A percentile compares a stretch with the other conserved stretches of the same genome.
phyloP scores from a whole-genome alignment of 1,140 invertebrate genomes.

The Tetramorium alpestre region DNA sequence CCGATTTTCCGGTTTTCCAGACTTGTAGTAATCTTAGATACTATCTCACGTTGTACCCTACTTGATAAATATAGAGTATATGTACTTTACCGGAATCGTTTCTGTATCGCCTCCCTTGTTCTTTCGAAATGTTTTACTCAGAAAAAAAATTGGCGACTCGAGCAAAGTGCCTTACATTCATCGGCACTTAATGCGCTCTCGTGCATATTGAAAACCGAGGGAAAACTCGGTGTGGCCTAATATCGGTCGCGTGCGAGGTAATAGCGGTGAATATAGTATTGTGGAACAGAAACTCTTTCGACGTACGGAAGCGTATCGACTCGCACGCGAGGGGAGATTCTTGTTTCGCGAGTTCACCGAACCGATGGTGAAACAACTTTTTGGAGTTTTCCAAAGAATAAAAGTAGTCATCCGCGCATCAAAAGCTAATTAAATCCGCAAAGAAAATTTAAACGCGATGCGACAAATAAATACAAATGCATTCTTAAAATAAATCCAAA shows the following conservation, averaged over 20 bases:
- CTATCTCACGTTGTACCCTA: background rate
- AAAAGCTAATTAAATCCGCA: conserved; percentile 7
- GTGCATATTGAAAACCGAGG: conserved; percentile 52
- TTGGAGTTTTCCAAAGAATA: background rate
- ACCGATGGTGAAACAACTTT: background rate
- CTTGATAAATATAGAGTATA: conserved; percentile 27
- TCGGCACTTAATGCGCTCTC: conserved; percentile 34
- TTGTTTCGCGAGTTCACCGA: conserved; percentile 15
- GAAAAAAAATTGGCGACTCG: background rate
- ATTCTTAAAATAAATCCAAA: background rate
- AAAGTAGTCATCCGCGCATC: background rate
- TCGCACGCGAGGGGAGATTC: conserved; percentile 34
- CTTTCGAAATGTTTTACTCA: background rate
- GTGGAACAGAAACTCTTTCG: conserved; percentile 2
- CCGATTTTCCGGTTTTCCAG: conserved; percentile 36
- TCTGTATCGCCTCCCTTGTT: background rate
- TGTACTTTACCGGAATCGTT: conserved; percentile 10
- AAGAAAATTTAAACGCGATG: background rate
- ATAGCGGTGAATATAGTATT: conserved; percentile 4
- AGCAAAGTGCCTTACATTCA: conserved; percentile 32
- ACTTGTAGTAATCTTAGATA: conserved; percentile 27
- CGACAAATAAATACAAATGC: background rate
- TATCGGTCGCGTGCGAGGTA: conserved; percentile 56
- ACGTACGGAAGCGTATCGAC: background rate
- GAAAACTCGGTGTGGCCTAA: conserved; percentile 34